These are phyloP conservation scores for Alauda arvensis DNA, from an alignment of 2,797 vertebrate species.

Conservation along the genomic window DNA sequence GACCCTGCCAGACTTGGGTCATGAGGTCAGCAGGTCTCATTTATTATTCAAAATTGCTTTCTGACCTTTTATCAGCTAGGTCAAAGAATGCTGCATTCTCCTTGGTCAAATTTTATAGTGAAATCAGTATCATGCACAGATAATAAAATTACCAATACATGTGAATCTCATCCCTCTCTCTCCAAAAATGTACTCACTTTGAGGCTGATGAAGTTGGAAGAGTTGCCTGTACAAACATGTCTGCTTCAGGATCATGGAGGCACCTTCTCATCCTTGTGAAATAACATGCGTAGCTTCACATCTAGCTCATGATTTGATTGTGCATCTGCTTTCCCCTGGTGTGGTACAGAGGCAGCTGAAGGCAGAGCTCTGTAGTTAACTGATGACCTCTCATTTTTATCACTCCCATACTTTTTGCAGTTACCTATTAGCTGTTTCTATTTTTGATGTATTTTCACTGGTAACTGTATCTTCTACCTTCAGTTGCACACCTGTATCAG, in stretches of 20 bases:
- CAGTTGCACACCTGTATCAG: accelerated
- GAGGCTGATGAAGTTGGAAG: slow-evolving; percentile 15
- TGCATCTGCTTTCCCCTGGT: neutral
- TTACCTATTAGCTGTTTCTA: neutral
- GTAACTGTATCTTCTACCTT: neutral
- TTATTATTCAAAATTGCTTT: slow-evolving; percentile 84
- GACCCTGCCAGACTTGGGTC: slow-evolving; percentile 77
- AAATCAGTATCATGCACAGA: slow-evolving; percentile 58
- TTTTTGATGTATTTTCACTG: neutral
- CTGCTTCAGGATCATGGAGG: neutral
- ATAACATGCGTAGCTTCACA: neutral
- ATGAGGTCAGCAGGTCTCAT: slow-evolving; percentile 80
- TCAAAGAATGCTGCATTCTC: slow-evolving; percentile 69
- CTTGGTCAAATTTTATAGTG: slow-evolving; percentile 69
- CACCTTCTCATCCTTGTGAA: neutral
- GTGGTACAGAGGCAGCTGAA: neutral
- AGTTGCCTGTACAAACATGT: neutral
- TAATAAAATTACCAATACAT: slow-evolving; percentile 59
- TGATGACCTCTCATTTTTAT: neutral
- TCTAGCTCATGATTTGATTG: neutral
- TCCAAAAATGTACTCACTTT: slow-evolving; percentile 1
- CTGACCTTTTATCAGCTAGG: slow-evolving; percentile 77
- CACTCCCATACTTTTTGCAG: neutral
- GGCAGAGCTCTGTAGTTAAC: neutral
- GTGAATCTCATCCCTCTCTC: neutral